Evolutionary conservation across 2,888 invertebrate species (phyloP), one percentile per base, ranked within the genome.

Genomic region (Argynnis bischoffii): DNA sequence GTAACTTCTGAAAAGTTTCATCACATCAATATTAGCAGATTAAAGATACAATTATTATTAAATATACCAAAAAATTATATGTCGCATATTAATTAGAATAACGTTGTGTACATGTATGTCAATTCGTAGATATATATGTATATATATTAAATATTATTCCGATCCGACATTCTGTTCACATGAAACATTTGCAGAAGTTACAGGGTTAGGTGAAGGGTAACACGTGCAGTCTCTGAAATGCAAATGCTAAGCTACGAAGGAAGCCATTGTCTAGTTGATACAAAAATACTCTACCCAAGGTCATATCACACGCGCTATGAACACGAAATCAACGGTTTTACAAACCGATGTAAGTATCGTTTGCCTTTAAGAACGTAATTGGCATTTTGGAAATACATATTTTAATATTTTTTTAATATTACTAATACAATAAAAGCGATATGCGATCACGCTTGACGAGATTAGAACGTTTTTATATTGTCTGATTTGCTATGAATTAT

Each of bases 151-250:
- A 11, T 11, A 41, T 41, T 41, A 11, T 11, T 8, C 35, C 35
- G 8, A 11, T 41, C 8, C 11, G 35, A 41, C 11, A 41, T 41
- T 11, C 11, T 41, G 11, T 41, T 41, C 11, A 11, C 8, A 14
- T 11, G 51, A 53, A 47, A 65, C 55, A 65, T 65, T 65, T 65
- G 46, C 50, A 61, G 67, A 67, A 63, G 67, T 67, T 60, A 60
- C 55, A 41, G 50, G 63, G 51, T 63, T 35, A 56, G 55, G 53
- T 18, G 41, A 46, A 35, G 48, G 57, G 47, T 53, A 50, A 57
- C 71, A 74, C 78, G 81, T 69, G 71, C 83, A 83, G 81, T 82
- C 80, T 82, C 79, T 75, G 83, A 81, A 88, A 89, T 88, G 87
- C 88, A 84, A 81, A 75, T 78, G 78, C 76, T 76, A 79, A 76